Evolutionary conservation across 2,113 vertebrate genomes (phyloP).

Genomic region (Progne subis): DNA sequence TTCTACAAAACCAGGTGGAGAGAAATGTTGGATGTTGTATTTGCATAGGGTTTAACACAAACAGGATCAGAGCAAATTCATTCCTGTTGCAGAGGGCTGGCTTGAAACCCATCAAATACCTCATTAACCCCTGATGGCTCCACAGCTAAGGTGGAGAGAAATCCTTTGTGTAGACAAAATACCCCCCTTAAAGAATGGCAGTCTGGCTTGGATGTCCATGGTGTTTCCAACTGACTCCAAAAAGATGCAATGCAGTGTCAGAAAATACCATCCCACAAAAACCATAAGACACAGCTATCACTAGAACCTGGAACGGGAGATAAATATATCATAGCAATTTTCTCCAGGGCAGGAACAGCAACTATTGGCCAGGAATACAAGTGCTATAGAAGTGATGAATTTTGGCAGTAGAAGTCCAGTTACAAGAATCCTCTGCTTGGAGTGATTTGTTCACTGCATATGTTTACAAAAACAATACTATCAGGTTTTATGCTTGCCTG

Average conservation of each 20-base stretch:
- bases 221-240: neutral
- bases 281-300: neutral
- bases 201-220: neutral
- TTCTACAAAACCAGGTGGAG: neutral
- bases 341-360: neutral
- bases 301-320: neutral
- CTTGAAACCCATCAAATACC: neutral
- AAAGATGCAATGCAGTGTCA: neutral
- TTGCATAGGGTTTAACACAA: conserved; percentile 13
- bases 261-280: neutral
- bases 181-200: neutral
- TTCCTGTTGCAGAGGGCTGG: neutral
- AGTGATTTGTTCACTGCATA: neutral
- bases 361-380: neutral
- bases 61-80: neutral
- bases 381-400: neutral
- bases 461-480: neutral
- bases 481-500: neutral
- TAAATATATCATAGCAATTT: neutral
- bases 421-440: neutral
- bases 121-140: neutral
- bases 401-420: neutral
- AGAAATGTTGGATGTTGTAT: neutral
- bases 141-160: neutral
- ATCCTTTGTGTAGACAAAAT: neutral